Evolutionary conservation across 2,888 invertebrate species (phyloP).

Genomic region (Andrena fulva): DNA sequence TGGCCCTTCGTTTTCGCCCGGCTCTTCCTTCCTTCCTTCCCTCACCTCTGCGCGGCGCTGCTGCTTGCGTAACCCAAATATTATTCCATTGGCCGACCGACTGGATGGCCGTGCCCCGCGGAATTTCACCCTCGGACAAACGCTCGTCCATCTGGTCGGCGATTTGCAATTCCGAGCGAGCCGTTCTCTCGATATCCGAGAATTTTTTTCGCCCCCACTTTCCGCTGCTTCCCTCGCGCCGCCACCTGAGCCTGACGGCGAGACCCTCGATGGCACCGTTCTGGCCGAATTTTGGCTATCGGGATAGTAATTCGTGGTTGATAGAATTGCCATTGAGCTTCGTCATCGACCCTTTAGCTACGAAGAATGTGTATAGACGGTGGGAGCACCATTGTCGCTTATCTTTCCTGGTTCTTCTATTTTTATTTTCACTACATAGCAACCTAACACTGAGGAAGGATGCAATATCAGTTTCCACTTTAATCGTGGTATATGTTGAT

Average conservation of each 20-base stretch:
- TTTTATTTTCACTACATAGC: no score
- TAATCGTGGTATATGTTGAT: no score
- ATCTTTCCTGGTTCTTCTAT: no score
- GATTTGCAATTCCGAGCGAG: constrained; percentile 77
- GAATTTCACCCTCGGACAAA: constrained; percentile 69
- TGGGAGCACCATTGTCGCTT: no score
- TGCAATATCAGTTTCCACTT: no score
- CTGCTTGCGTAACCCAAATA: constrained; percentile 72
- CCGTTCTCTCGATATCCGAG: constrained; percentile 41
- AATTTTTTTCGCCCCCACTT: constrained; percentile 39
- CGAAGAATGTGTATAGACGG: no score
- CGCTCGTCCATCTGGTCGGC: constrained; percentile 75
- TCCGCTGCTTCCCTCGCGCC: constrained; percentile 1
- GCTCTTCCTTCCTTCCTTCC: constrained; percentile 17
- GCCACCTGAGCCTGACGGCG: neutral
- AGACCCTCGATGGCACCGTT: neutral
- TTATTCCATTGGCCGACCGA: constrained; percentile 65
- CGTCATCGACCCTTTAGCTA: no score
- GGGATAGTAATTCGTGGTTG: neutral
- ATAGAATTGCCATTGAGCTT: neutral
- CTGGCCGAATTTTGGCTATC: neutral
- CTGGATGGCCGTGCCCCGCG: constrained; percentile 40
- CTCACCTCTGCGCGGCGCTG: constrained; percentile 1
- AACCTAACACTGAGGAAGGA: no score
- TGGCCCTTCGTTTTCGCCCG: constrained; percentile 31